Base-by-base conservation (phyloP, 1,140 invertebrate genomes). In the Samia ricini region DNA sequence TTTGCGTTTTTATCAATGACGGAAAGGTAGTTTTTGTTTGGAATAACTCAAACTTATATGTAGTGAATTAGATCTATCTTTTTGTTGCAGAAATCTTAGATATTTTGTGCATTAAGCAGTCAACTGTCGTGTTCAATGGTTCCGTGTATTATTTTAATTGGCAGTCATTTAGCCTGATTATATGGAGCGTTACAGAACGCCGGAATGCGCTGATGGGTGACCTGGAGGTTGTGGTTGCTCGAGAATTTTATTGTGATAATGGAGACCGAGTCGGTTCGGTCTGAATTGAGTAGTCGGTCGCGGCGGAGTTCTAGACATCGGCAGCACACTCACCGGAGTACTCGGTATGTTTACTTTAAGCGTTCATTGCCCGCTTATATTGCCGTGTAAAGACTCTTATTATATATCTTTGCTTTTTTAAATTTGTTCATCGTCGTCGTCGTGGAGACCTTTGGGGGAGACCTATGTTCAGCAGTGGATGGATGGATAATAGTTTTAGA, bases 181-280 rank as follows among this genome's bases (percentile, higher is more conserved):
- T 75, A 62, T 68, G 77, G 81, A 71, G 66, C 78, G 77, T 80
- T 82, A 65, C 76, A 82, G 81, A 76, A 64, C 67, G 63, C 65
- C 74, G 72, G 69, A 72, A 72, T 72, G 61, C 72, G 76, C 81
- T 72, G 66, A 89, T 88, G 87, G 87, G 64, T 84, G 52, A 55
- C 22, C 15, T 55, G 52, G 18, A 24, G 52, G 19, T 12, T 15
- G 22, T 24, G 21, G 1, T 55, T 15, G 2, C 19, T 55, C 0
- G 6, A 10, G 24, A 1, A 19, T 2, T 55, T 24, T 24, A 54
- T 23, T 24, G 52, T 22, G 52, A 55, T 23, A 22, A 93, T 93
- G 93, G 93, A 93, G 85, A 93, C 92, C 66, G 93, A 93, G 80
- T 93, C 92, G 58, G 92, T 93, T 70, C 90, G 93, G 71, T 93